These are phyloP conservation scores for Dryadula phaetusa DNA, from an alignment of 2,888 invertebrate species.

Conservation along the genomic window DNA sequence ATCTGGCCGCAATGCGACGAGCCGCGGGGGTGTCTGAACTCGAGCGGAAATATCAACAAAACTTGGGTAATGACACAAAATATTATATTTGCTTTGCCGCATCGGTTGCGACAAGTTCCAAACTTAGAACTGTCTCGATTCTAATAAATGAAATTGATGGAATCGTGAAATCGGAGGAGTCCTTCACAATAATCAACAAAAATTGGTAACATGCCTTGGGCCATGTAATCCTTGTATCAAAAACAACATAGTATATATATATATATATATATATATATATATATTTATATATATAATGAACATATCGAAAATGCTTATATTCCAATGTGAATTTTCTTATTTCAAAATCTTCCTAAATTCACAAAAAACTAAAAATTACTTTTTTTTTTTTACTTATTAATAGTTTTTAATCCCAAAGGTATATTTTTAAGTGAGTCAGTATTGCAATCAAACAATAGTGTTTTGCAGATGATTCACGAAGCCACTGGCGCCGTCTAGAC, in stretches of 20 bases:
- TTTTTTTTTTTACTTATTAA: not conserved
- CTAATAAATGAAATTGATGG: not conserved
- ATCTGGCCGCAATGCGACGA: slow-evolving; percentile 57
- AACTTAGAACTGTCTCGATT: not conserved
- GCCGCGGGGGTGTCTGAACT: slow-evolving; percentile 48
- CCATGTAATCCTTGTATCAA: too few relatives aligned
- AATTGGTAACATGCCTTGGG: not conserved
- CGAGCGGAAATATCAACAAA: slow-evolving; percentile 42
- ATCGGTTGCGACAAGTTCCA: not conserved
- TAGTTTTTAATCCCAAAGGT: not conserved
- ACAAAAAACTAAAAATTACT: not conserved
- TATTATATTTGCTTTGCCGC: slow-evolving; percentile 32
- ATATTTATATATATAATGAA: too few relatives aligned
- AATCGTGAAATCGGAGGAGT: not conserved
- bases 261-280: too few relatives aligned
- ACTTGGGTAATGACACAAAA: slow-evolving; percentile 46
- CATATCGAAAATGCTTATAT: too few relatives aligned
- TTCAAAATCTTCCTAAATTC: too few relatives aligned
- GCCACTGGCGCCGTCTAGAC: slow-evolving; percentile 51
- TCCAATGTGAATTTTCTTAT: too few relatives aligned
- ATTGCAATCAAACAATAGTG: slow-evolving; percentile 29
- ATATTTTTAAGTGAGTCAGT: not conserved
- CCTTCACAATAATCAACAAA: not conserved
- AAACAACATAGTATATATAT: too few relatives aligned
- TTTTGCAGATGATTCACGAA: slow-evolving; percentile 46